A percentile compares a stretch with the other conserved stretches of the same genome.
Conservation (phyloP, 1,140 invertebrate species). For the Hypsibius dujardini region DNA sequence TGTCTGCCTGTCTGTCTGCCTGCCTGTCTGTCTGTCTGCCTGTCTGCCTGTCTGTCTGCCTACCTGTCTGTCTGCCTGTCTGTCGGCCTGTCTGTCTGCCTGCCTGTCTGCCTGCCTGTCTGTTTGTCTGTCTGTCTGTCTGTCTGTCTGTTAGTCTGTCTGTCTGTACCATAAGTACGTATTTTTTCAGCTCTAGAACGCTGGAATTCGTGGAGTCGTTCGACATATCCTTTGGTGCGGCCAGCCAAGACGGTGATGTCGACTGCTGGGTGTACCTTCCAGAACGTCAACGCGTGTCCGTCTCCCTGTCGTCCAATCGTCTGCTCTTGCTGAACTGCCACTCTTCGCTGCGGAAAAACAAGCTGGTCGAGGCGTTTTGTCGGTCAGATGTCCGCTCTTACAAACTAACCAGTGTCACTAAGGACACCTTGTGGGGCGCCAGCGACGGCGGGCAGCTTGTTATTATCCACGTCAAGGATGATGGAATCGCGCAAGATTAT, state of each 20-base stretch:
- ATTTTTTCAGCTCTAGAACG: neutral
- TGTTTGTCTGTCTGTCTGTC: too few species aligned
- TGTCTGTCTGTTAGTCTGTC: too few species aligned
- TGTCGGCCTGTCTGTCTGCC: too few species aligned
- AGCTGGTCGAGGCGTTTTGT: constrained; percentile 1
- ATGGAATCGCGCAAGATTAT: constrained; percentile 9
- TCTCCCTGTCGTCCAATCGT: neutral
- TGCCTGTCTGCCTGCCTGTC: too few species aligned
- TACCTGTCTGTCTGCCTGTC: too few species aligned
- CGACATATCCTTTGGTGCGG: neutral
- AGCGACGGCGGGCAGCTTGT: neutral
- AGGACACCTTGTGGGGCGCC: neutral
- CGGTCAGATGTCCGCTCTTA: neutral
- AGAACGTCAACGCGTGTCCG: neutral
- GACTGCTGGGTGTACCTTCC: neutral
- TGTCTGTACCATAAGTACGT: too few species aligned
- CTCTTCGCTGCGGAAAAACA: constrained; percentile 5
- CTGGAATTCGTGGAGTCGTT: neutral
- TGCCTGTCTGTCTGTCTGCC: too few species aligned
- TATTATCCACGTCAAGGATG: neutral
- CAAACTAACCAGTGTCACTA: neutral
- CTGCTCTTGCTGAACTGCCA: constrained; percentile 2
- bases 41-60: too few species aligned
- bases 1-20: too few species aligned
- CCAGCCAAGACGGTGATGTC: neutral